phyloP scores from a whole-genome alignment of 2,797 vertebrate genomes.

The Eulemur coronatus region DNA sequence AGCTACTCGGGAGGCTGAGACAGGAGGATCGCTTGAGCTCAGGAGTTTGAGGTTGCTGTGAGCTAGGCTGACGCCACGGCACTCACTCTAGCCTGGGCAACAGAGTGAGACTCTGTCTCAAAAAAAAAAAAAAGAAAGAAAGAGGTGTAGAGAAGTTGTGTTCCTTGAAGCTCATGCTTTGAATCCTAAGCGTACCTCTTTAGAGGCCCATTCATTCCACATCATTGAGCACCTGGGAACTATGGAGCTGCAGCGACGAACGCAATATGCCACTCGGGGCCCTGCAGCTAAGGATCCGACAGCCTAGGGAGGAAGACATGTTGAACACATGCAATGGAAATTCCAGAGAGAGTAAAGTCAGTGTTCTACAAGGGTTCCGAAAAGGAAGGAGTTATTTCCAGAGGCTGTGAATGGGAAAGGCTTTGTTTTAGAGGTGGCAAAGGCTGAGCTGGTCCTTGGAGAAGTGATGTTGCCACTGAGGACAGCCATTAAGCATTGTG shows the following conservation, averaged over 20 bases:
- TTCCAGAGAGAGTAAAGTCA: neutral
- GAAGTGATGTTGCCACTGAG: neutral
- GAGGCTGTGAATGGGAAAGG: neutral
- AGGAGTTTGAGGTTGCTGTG: too few species aligned
- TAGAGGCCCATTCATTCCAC: neutral
- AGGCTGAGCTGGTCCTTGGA: neutral
- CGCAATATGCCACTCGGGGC: fast-evolving
- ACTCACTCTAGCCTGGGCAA: too few species aligned
- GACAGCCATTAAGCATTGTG: neutral
- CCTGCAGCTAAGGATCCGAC: neutral
- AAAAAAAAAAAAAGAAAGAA: too few species aligned
- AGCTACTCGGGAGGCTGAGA: too few species aligned
- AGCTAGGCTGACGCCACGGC: too few species aligned
- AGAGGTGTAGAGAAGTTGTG: neutral
- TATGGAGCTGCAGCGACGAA: too few species aligned
- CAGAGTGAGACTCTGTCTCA: too few species aligned
- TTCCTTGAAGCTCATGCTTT: neutral
- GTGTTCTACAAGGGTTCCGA: neutral
- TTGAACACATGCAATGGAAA: neutral
- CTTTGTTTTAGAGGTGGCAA: neutral
- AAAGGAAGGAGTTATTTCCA: neutral
- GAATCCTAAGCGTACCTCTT: neutral
- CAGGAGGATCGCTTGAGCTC: too few species aligned
- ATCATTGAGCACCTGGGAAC: neutral
- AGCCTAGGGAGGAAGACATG: neutral